phyloP scores from a whole-genome alignment of 2,113 vertebrate species.

The Spheniscus mendiculus region DNA sequence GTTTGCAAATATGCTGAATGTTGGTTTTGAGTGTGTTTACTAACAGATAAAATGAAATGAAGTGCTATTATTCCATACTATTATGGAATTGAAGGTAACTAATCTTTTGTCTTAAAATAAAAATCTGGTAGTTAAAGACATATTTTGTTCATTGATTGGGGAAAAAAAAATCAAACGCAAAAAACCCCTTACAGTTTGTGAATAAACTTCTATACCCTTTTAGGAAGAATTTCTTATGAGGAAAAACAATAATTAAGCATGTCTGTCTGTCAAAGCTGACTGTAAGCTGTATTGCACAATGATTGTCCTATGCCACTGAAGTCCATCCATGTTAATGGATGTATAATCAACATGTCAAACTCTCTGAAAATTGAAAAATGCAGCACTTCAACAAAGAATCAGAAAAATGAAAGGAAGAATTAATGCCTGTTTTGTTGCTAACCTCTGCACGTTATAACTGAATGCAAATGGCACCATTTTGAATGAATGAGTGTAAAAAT shows the following conservation, averaged over 20 bases:
- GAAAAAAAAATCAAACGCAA: background rate
- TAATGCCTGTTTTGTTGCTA: background rate
- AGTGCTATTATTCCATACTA: background rate
- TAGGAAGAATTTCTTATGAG: background rate
- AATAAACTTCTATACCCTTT: background rate
- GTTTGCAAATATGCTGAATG: background rate
- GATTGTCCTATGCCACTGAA: background rate
- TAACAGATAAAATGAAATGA: background rate
- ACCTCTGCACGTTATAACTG: background rate
- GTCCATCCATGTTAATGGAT: background rate
- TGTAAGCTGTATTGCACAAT: background rate
- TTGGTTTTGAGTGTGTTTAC: background rate
- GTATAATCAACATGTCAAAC: background rate
- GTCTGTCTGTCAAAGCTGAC: background rate
- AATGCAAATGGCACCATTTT: background rate
- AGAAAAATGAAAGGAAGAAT: background rate
- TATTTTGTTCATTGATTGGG: background rate
- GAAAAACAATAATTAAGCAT: background rate
- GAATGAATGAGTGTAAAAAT: rapidly evolving
- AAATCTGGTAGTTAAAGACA: background rate
- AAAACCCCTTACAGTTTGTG: rapidly evolving
- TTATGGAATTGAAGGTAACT: background rate
- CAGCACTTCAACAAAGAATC: background rate
- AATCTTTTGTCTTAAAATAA: background rate
- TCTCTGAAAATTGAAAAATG: background rate